Percentiles rank a stretch among this genome's conserved stretches.
phyloP scores from a whole-genome alignment of 2,888 invertebrate species.

The Pachliopta kotzebuea region DNA sequence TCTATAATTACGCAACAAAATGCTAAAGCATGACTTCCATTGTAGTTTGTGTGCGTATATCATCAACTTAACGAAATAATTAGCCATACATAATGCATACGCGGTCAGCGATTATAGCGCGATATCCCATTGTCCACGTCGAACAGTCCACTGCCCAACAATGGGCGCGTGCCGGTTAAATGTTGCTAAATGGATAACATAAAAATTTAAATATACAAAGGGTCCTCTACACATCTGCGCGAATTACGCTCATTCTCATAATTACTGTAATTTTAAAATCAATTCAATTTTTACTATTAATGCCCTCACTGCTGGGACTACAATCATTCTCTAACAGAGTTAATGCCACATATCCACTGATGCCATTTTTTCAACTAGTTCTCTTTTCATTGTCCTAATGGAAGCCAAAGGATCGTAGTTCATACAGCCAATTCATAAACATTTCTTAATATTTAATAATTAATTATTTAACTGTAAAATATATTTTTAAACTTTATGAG shows the following conservation, averaged over 20 bases:
- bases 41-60: constrained; percentile 48
- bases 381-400: no score
- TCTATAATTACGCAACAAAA: constrained; percentile 45
- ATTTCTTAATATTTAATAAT: no score
- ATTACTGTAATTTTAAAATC: constrained; percentile 1
- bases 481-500: no score
- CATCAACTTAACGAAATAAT: constrained; percentile 73
- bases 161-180: constrained; percentile 59
- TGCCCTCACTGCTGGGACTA: no score
- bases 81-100: constrained; percentile 55
- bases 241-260: background rate
- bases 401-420: no score
- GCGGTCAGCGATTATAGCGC: constrained; percentile 52
- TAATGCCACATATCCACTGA: no score
- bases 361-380: no score
- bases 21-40: constrained; percentile 44
- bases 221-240: constrained; percentile 49
- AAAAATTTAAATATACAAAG: constrained; percentile 38
- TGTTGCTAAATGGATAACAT: constrained; percentile 49
- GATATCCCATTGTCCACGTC: constrained; percentile 54
- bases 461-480: no score
- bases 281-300: background rate
- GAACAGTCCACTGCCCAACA: constrained; percentile 58
- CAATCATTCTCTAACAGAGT: no score
- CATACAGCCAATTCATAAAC: no score